Conservation (phyloP, 2,797 vertebrate genomes). For the Sternotherus odoratus region DNA sequence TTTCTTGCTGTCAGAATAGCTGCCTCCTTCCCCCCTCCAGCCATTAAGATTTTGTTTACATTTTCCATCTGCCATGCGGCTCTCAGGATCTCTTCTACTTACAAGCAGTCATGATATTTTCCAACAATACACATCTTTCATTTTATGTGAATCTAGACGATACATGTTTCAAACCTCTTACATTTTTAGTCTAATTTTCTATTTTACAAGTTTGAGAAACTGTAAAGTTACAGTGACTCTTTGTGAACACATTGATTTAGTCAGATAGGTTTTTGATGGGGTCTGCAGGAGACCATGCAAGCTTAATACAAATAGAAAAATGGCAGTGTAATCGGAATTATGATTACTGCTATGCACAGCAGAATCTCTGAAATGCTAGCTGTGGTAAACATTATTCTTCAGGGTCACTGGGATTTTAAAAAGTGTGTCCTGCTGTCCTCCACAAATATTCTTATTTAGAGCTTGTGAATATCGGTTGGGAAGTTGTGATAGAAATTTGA, state of each 20-base stretch:
- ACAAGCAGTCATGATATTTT: neutral
- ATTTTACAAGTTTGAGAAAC: neutral
- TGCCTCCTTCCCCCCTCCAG: neutral
- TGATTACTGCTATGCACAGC: neutral
- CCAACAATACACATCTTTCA: neutral
- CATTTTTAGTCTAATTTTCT: neutral
- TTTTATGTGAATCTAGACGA: neutral
- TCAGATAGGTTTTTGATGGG: neutral
- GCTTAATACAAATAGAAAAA: conserved; percentile 8
- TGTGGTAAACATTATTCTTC: neutral
- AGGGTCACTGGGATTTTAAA: neutral
- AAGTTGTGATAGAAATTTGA: neutral
- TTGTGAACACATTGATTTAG: neutral
- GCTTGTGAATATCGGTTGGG: neutral
- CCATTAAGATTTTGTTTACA: neutral
- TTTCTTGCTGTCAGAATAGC: neutral
- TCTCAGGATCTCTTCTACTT: neutral
- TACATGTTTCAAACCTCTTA: neutral
- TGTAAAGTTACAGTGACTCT: neutral
- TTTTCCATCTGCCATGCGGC: neutral
- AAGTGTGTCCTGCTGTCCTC: neutral
- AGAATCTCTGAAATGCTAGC: neutral
- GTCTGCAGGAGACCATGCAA: neutral
- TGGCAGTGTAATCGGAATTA: neutral
- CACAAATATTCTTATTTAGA: neutral